Evolutionary conservation across 2,113 vertebrate species (phyloP).

Genomic region (Apus apus): DNA sequence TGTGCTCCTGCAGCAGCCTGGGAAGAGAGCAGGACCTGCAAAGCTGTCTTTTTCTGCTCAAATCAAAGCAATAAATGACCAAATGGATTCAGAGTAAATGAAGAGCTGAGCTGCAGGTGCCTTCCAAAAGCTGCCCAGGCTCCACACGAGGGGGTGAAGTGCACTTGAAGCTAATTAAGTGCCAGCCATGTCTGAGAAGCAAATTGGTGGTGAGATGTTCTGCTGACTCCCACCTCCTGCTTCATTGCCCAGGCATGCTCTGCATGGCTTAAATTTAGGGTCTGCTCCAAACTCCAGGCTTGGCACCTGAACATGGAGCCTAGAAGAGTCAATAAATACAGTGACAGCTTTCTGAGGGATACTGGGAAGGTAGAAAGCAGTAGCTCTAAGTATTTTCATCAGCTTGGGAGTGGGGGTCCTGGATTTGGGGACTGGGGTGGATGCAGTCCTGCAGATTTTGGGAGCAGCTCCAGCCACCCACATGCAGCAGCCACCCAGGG

Average conservation of each 20-base stretch:
- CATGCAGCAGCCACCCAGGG: background rate
- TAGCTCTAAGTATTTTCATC: background rate
- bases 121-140: background rate
- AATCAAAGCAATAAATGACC: background rate
- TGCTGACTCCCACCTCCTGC: constrained; percentile 10
- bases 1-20: background rate
- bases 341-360: fast-evolving
- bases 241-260: background rate
- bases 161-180: constrained; percentile 47
- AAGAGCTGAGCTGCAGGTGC: constrained; percentile 16
- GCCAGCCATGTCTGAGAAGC: constrained; percentile 13
- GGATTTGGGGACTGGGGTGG: background rate
- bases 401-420: background rate
- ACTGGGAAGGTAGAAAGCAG: background rate
- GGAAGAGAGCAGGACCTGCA: background rate
- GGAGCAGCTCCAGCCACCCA: background rate
- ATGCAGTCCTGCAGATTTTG: background rate
- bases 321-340: background rate
- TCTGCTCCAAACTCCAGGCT: background rate
- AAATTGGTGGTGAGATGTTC: background rate
- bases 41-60: constrained; percentile 21
- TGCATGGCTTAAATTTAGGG: background rate
- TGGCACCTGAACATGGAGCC: background rate
- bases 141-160: background rate
- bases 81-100: background rate